phyloP scores from a whole-genome alignment of 2,113 vertebrate genomes.

The Australoheros scitulus region DNA sequence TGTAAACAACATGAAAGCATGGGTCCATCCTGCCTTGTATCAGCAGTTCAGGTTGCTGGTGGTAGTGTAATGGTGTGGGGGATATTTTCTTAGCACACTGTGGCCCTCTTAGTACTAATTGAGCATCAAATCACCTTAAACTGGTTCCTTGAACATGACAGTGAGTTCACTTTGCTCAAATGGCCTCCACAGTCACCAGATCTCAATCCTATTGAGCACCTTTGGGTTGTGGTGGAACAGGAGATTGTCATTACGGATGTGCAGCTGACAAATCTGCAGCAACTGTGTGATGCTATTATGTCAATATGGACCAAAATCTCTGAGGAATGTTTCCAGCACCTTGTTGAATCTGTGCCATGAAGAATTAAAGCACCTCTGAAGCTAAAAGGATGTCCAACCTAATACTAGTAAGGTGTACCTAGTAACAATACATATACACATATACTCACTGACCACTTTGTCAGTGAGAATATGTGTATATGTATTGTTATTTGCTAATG shows the following conservation, averaged over 20 bases:
- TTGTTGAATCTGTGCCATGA: neutral
- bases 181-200: no score
- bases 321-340: neutral
- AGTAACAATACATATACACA: no score
- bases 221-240: no score
- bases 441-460: no score
- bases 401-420: neutral
- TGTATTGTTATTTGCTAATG: neutral
- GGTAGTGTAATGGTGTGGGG: neutral
- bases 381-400: neutral
- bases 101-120: no score
- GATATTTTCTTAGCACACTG: neutral
- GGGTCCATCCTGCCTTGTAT: neutral
- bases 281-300: fast-evolving
- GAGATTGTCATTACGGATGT: no score
- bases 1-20: neutral
- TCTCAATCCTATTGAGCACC: no score
- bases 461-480: no score
- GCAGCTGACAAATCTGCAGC: no score
- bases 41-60: neutral
- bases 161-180: no score
- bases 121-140: no score
- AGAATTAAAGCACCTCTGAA: neutral
- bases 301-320: neutral
- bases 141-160: no score